phyloP scores from a whole-genome alignment of 2,888 invertebrate species.

The Drosophila eohydei region DNA sequence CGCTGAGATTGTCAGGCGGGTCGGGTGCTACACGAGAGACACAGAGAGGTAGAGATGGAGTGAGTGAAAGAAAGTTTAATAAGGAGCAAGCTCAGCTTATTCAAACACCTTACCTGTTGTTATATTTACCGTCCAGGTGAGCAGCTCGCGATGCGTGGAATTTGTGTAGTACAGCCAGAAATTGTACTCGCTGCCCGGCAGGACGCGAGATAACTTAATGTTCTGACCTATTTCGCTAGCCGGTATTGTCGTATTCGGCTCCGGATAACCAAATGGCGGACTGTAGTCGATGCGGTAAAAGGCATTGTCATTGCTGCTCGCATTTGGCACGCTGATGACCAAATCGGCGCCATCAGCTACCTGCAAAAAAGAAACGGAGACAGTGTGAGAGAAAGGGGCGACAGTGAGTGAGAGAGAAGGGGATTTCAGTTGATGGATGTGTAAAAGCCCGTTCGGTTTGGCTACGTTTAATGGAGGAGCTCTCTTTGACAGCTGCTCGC shows the following conservation, averaged over 20 bases:
- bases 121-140: conserved; percentile 96
- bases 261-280: conserved; percentile 93
- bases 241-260: conserved; percentile 94
- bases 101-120: conserved; percentile 89
- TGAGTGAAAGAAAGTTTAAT: background rate
- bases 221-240: conserved; percentile 93
- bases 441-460: conserved; percentile 4
- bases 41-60: too few species aligned
- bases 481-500: background rate
- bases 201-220: conserved; percentile 93
- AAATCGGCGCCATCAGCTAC: conserved; percentile 89
- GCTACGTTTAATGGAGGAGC: background rate
- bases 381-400: conserved; percentile 5
- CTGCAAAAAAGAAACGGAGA: conserved; percentile 69
- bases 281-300: conserved; percentile 94
- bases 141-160: conserved; percentile 91
- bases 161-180: conserved; percentile 97
- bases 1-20: conserved; percentile 94
- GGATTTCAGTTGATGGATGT: background rate
- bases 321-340: conserved; percentile 95
- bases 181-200: conserved; percentile 96
- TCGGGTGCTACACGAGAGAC: conserved; percentile 90
- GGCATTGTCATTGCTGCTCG: conserved; percentile 90
- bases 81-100: background rate
- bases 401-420: conserved; percentile 8